phyloP scores from a whole-genome alignment of 92 coral and sea anemone genomes.

The Muricea muricata region DNA sequence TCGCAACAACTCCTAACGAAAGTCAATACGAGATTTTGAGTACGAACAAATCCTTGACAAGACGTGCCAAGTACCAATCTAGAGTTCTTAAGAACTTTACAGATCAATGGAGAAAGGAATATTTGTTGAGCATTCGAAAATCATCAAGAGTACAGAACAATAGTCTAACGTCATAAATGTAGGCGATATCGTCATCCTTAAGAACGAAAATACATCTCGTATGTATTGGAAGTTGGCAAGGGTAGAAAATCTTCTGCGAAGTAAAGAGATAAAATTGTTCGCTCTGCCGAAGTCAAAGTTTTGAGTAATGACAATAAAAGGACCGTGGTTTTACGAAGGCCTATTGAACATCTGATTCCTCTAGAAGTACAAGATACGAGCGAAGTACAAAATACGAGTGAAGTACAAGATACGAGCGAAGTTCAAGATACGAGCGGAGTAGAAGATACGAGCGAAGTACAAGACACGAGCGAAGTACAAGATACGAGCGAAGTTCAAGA shows the following conservation, averaged over 20 bases:
- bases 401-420: too few relatives aligned
- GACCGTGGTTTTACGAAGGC: neutral
- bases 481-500: too few relatives aligned
- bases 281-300: conserved; percentile 27
- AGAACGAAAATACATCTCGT: neutral
- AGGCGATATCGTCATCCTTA: conserved; percentile 23
- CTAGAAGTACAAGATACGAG: too few relatives aligned
- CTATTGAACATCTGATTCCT: conserved; percentile 15
- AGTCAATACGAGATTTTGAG: neutral
- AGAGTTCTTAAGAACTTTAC: neutral
- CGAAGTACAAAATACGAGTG: too few relatives aligned
- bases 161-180: neutral
- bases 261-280: conserved; percentile 1
- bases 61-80: neutral
- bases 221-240: too few relatives aligned
- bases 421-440: too few relatives aligned
- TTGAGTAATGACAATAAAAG: neutral
- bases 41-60: neutral
- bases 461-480: too few relatives aligned
- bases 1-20: neutral
- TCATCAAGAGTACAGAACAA: neutral
- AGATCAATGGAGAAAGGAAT: neutral
- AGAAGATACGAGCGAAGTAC: too few relatives aligned
- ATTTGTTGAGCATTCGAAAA: neutral
- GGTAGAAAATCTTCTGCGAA: neutral